phyloP scores from a whole-genome alignment of 2,888 invertebrate genomes.

The Aethes cnicana region DNA sequence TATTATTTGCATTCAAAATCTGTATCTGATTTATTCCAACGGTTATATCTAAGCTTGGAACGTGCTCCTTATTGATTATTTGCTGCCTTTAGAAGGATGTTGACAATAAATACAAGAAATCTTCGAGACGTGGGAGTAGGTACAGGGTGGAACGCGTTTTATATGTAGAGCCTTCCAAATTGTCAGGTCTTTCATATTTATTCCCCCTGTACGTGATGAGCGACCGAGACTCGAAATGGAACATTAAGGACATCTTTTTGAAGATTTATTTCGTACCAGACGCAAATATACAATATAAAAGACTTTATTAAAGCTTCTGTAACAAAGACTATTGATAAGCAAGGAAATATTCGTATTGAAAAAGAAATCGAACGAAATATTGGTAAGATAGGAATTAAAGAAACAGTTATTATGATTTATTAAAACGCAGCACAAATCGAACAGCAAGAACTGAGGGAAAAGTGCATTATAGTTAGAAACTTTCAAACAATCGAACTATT shows the following conservation, averaged over 20 bases:
- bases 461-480: slow-evolving; percentile 17
- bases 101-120: slow-evolving; percentile 4
- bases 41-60: background rate
- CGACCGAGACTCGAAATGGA: background rate
- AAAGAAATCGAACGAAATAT: too few species aligned
- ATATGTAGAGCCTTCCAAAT: slow-evolving; percentile 6
- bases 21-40: too few species aligned
- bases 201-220: slow-evolving; percentile 8
- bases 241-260: background rate
- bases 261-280: too few species aligned
- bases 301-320: too few species aligned
- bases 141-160: slow-evolving; percentile 11
- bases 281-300: too few species aligned
- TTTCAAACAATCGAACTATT: slow-evolving; percentile 16
- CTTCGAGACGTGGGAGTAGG: slow-evolving; percentile 11
- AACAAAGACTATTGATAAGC: too few species aligned
- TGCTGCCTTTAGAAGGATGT: slow-evolving; percentile 2
- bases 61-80: background rate
- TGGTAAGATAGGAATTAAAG: too few species aligned
- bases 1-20: too few species aligned
- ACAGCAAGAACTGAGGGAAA: too few species aligned
- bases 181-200: slow-evolving; percentile 18
- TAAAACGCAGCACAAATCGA: too few species aligned
- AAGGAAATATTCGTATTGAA: too few species aligned
- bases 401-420: too few species aligned